Evolutionary conservation across 1,140 invertebrate genomes (phyloP).

Genomic region (Triops longicaudatus): DNA sequence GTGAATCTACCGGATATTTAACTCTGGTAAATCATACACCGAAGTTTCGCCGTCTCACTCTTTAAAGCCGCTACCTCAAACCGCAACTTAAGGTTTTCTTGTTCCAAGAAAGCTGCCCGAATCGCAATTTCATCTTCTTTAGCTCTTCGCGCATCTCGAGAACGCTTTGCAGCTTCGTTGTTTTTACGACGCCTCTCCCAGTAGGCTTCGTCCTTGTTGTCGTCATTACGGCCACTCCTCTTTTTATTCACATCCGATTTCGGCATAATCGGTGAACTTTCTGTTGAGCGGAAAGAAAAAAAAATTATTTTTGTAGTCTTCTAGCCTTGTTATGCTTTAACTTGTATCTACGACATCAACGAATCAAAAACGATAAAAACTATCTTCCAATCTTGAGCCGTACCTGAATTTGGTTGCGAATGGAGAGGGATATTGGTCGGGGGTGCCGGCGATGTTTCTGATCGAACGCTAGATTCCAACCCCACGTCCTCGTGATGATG

Average conservation of each 20-base stretch:
- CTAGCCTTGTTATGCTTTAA: too few species aligned
- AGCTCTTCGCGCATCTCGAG: conserved; percentile 73
- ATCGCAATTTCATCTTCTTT: conserved; percentile 91
- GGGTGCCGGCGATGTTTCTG: neutral
- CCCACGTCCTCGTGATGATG: neutral
- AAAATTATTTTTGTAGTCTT: neutral
- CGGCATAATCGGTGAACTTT: neutral
- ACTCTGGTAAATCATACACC: conserved; percentile 45
- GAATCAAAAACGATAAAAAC: neutral
- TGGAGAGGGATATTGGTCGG: neutral
- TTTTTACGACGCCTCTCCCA: conserved; percentile 82
- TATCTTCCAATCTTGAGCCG: neutral
- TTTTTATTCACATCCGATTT: conserved; percentile 25
- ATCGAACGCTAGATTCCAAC: too few species aligned
- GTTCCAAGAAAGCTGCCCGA: conserved; percentile 72
- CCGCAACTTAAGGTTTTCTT: conserved; percentile 60
- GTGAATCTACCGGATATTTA: neutral
- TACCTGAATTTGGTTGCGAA: neutral
- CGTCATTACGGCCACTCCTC: conserved; percentile 24
- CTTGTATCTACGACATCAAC: too few species aligned
- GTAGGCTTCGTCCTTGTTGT: conserved; percentile 67
- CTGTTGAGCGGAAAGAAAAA: neutral
- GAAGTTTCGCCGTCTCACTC: conserved; percentile 50
- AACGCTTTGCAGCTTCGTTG: conserved; percentile 91
- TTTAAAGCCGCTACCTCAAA: conserved; percentile 52